Percentiles rank a stretch among this genome's conserved stretches.
Conservation (phyloP, 2,888 invertebrate genomes). For the Congeria kusceri region DNA sequence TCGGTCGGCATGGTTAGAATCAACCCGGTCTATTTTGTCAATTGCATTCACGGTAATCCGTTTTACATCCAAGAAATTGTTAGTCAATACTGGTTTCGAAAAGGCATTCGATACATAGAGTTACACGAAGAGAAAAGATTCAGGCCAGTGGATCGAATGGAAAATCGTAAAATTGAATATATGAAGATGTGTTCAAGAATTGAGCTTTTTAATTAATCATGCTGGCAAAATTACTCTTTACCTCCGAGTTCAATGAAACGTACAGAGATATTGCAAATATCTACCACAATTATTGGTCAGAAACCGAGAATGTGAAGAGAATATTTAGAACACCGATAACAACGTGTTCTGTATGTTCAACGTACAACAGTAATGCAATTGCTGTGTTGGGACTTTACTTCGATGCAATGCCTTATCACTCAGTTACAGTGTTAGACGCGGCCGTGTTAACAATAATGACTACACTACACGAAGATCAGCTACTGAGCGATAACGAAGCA, state of each 20-base stretch:
- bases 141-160: background rate
- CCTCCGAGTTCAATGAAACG: background rate
- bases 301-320: slow-evolving; percentile 1
- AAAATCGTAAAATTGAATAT: slow-evolving; percentile 19
- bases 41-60: slow-evolving; percentile 18
- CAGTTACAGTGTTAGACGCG: slow-evolving; percentile 22
- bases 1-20: slow-evolving; percentile 7
- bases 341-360: slow-evolving; percentile 25
- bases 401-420: slow-evolving; percentile 18
- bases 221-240: slow-evolving; percentile 14
- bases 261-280: slow-evolving; percentile 3
- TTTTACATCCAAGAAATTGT: slow-evolving; percentile 22
- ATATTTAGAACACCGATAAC: slow-evolving; percentile 13
- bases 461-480: slow-evolving; percentile 6
- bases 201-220: slow-evolving; percentile 10
- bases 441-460: slow-evolving; percentile 30
- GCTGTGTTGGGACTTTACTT: slow-evolving; percentile 25
- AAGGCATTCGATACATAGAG: slow-evolving; percentile 8
- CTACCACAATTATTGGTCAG: slow-evolving; percentile 24
- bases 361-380: slow-evolving; percentile 7
- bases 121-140: slow-evolving; percentile 14
- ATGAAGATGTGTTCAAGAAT: slow-evolving; percentile 9
- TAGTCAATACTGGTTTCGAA: slow-evolving; percentile 22
- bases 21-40: slow-evolving; percentile 14
- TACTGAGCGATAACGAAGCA: background rate